Conservation (phyloP, 2,113 vertebrate species). For the Naja naja region DNA sequence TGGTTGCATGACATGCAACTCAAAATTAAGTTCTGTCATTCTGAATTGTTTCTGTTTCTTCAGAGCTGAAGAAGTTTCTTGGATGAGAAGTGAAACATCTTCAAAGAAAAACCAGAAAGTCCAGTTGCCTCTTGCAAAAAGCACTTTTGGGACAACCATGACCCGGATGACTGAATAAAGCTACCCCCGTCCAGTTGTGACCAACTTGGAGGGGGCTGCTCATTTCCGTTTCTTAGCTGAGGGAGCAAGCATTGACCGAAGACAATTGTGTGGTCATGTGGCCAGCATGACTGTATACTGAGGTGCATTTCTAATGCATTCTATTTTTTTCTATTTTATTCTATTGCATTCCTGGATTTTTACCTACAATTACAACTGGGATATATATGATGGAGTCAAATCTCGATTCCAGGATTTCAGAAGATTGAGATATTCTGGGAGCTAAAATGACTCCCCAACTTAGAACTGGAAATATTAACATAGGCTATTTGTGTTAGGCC, state of each 20-base stretch:
- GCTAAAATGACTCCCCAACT: not conserved
- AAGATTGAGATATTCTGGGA: not conserved
- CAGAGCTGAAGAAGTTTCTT: no score
- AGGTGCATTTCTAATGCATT: not conserved
- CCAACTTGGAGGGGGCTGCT: no score
- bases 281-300: not conserved
- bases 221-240: no score
- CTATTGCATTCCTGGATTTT: not conserved
- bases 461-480: not conserved
- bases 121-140: no score
- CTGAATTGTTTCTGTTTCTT: not conserved
- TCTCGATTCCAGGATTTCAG: not conserved
- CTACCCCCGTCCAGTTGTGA: no score
- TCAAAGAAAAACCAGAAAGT: no score
- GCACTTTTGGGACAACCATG: no score
- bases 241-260: slow-evolving; percentile 42
- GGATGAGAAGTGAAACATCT: no score
- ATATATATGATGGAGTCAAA: not conserved
- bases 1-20: not conserved
- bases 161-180: no score
- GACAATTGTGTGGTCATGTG: slow-evolving; percentile 18
- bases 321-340: not conserved
- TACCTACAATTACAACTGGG: not conserved
- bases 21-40: not conserved
- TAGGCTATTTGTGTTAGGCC: not conserved